Evolutionary conservation across 2,797 vertebrate species (phyloP).

Genomic region (Epinephelus coioides): DNA sequence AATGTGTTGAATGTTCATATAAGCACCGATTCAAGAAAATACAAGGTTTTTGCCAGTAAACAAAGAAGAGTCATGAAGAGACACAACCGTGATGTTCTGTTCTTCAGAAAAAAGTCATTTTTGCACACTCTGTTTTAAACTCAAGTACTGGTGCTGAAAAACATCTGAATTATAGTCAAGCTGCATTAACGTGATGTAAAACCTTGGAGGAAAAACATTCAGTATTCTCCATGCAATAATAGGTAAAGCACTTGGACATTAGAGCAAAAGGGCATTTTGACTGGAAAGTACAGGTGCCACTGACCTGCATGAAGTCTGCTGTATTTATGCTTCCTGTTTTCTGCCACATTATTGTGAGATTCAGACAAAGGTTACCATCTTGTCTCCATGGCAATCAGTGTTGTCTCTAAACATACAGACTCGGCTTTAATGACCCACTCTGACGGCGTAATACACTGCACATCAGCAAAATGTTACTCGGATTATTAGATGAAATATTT

Average conservation of each 20-base stretch:
- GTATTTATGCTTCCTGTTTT: slow-evolving; percentile 52
- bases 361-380: slow-evolving; percentile 50
- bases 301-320: slow-evolving; percentile 27
- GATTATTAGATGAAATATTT: neutral
- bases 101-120: slow-evolving; percentile 4
- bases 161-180: slow-evolving; percentile 13
- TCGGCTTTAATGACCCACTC: slow-evolving; percentile 54
- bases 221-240: neutral
- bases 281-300: neutral
- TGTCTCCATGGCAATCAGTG: slow-evolving; percentile 72
- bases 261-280: neutral
- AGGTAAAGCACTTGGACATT: neutral
- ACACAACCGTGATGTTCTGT: neutral
- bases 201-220: slow-evolving; percentile 6
- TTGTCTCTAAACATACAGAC: slow-evolving; percentile 50
- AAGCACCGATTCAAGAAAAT: slow-evolving; percentile 6
- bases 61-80: neutral
- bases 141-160: neutral
- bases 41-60: neutral
- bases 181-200: slow-evolving; percentile 2
- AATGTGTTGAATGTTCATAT: slow-evolving; percentile 42
- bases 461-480: slow-evolving; percentile 10
- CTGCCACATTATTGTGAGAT: slow-evolving; percentile 34
- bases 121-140: neutral
- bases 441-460: slow-evolving; percentile 37